A percentile compares a stretch with the other conserved stretches of the same genome.
Conservation (phyloP, 1,140 invertebrate genomes). For the Anastrepha ludens region DNA sequence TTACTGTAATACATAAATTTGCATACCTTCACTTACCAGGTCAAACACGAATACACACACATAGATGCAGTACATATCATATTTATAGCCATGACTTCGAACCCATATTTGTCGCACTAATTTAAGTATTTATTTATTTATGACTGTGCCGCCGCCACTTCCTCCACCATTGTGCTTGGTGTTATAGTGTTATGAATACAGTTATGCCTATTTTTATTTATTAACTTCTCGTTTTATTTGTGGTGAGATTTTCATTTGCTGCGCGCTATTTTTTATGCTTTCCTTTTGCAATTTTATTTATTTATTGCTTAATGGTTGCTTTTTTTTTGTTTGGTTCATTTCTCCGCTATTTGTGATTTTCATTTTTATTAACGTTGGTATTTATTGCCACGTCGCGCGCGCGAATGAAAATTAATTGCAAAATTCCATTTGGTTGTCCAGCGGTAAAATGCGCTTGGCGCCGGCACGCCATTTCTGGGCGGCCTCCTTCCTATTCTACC, state of each 20-base stretch:
- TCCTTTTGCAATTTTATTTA: conserved; percentile 14
- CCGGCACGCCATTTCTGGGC: no score
- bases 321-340: no score
- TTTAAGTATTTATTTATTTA: conserved; percentile 44
- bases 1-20: conserved; percentile 14
- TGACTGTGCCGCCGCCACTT: not conserved
- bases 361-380: conserved; percentile 21
- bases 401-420: conserved; percentile 41
- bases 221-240: not conserved
- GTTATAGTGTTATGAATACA: not conserved
- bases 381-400: conserved; percentile 28
- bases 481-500: no score
- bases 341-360: not conserved
- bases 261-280: not conserved
- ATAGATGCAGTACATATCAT: not conserved
- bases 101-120: conserved; percentile 45
- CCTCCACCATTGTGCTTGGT: not conserved
- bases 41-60: not conserved
- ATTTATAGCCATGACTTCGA: conserved; percentile 10
- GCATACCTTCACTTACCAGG: not conserved
- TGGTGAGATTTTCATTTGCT: not conserved
- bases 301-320: conserved; percentile 7
- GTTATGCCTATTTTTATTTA: conserved; percentile 5
- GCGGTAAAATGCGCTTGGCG: not conserved
- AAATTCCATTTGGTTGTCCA: conserved; percentile 35